Base-by-base conservation (phyloP, 35 echinoderm and acorn worm genomes). In the Chiridota heheva region DNA sequence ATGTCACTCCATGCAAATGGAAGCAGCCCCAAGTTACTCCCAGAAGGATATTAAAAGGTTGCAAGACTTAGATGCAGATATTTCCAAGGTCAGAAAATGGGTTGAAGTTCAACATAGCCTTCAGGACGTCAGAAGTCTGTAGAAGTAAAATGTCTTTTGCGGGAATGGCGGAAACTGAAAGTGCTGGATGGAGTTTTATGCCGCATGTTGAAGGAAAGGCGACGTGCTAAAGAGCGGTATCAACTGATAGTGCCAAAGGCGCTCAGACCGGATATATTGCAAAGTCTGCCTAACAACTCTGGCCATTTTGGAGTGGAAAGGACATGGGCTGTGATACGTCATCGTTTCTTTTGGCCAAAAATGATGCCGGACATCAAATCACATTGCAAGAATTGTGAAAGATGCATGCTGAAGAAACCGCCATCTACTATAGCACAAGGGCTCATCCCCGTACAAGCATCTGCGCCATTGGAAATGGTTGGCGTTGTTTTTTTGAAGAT, bases 401-500 rank as follows among this genome's bases (percentile, higher is more conserved):
- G 83, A 0, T 91, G 89, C 58, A 58, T 33, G 7, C 12, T 80
- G 24, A 29, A 51, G 35, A 87, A 87, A 37, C 42, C 76, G 20
- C 44, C 24, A 2, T 12, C 85, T 10, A 44, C 36, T 13, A 82
- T 30, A 31, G 12, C 57, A 43, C 6, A 46, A 47, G 86, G 80
- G 1, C 42, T 95, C 40, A 65, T 64, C 5, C 74, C 58, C 26
- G 83, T 92, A 36, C 49, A 34, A 20, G 67, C 84, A 2, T 63
- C 90, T 18, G 73, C 33, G 22, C 90, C 90, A 17, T 47, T 92
- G 0, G 90, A 92, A 36, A 42, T 92, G 3, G 84, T 92, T 3
- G 53, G 44, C 12, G 18, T 87, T 42, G 84, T 87, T 64, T 87
- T 61, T 53, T 33, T 92, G 7, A 75, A 44, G 12, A 25, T 92